Evolutionary conservation across 2,888 invertebrate species (phyloP), one percentile per base, ranked within the genome.

Genomic region (Strigamia transsilvanica): DNA sequence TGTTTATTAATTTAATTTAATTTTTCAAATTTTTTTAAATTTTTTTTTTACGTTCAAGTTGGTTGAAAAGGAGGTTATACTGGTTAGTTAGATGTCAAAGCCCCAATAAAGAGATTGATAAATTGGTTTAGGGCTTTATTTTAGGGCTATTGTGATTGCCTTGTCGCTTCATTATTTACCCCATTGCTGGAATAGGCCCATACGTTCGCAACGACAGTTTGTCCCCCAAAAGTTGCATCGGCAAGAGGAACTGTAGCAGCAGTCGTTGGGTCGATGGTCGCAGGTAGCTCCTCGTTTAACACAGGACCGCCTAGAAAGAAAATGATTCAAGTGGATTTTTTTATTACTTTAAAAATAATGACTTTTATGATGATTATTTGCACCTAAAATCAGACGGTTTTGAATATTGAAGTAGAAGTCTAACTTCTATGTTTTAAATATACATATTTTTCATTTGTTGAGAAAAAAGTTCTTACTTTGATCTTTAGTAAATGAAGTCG

Each of bases 181-280:
- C 83, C 83, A 83, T 34, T 83, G 83, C 88, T 94, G 94, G 91
- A 95, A 95, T 87, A 95, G 91, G 83, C 95, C 94, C 92, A 93
- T 93, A 86, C 95, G 92, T 89, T 95, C 94, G 89, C 95, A 95
- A 86, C 93, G 91, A 89, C 95, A 95, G 90, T 95, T 95, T 87
- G 93, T 92, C 83, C 95, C 94, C 94, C 94, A 95, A 81, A 95
- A 90, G 89, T 95, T 95, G 91, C 95, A 95, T 84, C 95, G 91
- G 89, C 95, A 95, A 84, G 94, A 93, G 84, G 94, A 93, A 86
- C 93, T 94, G 90, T 93, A 92, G 90, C 95, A 95, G 90, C 95
- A 95, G 88, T 94, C 94, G 84, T 93, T 93, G 13, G 93, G 93
- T 84, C 94, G 91, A 88, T 94, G 93, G 89, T 95, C 94, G 89